phyloP scores from a whole-genome alignment of 2,113 vertebrate genomes.

The Limanda limanda region DNA sequence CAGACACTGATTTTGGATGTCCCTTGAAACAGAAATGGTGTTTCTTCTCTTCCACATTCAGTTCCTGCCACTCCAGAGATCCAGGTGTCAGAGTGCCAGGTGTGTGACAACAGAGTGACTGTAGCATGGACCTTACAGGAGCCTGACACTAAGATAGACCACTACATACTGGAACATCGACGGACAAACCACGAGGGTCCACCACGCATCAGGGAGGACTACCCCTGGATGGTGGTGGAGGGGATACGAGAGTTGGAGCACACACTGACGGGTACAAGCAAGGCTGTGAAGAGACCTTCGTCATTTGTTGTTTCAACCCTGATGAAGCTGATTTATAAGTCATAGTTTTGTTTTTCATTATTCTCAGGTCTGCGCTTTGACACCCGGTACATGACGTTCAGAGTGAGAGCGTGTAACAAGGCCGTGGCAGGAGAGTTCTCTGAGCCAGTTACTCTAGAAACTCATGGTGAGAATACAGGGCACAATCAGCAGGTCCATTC shows the following conservation, averaged over 20 bases:
- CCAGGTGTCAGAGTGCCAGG: constrained; percentile 87
- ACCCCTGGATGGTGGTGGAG: constrained; percentile 97
- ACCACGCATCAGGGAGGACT: constrained; percentile 91
- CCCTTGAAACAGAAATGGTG: not conserved
- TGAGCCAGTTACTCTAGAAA: constrained; percentile 91
- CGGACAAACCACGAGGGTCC: constrained; percentile 93
- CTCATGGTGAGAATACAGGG: constrained; percentile 82
- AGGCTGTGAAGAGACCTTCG: not conserved
- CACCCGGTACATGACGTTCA: constrained; percentile 93
- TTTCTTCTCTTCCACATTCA: constrained; percentile 25
- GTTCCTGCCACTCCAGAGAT: constrained; percentile 95
- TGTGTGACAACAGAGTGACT: constrained; percentile 92
- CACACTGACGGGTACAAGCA: constrained; percentile 86
- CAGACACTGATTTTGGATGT: no score
- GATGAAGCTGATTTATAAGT: not conserved
- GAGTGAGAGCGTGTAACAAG: constrained; percentile 95
- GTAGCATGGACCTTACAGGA: constrained; percentile 90
- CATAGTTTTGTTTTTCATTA: not conserved
- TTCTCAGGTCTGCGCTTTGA: constrained; percentile 89
- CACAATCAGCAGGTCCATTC: not conserved
- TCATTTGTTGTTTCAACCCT: not conserved
- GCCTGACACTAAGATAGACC: constrained; percentile 92
- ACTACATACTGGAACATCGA: constrained; percentile 92
- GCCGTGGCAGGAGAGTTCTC: constrained; percentile 96
- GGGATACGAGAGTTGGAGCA: constrained; percentile 88